These are phyloP conservation scores for Agriopis aurantiaria DNA, from an alignment of 2,888 invertebrate species.

Conservation along the genomic window DNA sequence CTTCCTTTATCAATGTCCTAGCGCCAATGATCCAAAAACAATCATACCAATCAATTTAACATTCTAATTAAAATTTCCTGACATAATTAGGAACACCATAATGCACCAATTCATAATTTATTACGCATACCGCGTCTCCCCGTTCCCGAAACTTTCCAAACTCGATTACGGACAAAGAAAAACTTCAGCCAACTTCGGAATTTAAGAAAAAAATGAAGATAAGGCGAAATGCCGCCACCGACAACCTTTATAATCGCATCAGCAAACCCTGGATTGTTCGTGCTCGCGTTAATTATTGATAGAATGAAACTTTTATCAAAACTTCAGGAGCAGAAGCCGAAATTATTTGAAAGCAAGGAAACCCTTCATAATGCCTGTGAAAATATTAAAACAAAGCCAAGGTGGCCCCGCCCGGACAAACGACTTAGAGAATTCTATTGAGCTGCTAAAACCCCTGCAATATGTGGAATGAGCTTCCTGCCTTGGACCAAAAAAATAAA, in stretches of 20 bases:
- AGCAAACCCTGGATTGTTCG: slow-evolving; percentile 76
- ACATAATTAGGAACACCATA: slow-evolving; percentile 37
- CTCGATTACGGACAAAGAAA: slow-evolving; percentile 68
- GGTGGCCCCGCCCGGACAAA: slow-evolving; percentile 81
- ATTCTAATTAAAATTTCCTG: slow-evolving; percentile 2
- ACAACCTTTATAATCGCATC: slow-evolving; percentile 84
- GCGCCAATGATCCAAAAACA: not conserved
- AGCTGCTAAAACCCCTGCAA: slow-evolving; percentile 55
- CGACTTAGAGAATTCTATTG: slow-evolving; percentile 58
- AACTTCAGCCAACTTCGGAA: slow-evolving; percentile 56
- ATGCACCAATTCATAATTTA: slow-evolving; percentile 48
- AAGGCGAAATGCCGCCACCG: slow-evolving; percentile 65
- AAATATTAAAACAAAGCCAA: slow-evolving; percentile 87
- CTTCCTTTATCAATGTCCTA: no score
- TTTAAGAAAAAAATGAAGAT: slow-evolving; percentile 66
- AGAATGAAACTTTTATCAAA: slow-evolving; percentile 87
- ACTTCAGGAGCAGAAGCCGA: slow-evolving; percentile 86
- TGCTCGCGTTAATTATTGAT: slow-evolving; percentile 86
- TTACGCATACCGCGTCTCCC: slow-evolving; percentile 52
- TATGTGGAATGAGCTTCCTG: no score
- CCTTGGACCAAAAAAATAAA: no score
- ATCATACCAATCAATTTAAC: not conserved
- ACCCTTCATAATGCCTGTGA: slow-evolving; percentile 86
- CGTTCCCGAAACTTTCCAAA: slow-evolving; percentile 57
- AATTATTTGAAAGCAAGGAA: slow-evolving; percentile 86